phyloP scores from a whole-genome alignment of 2,113 vertebrate genomes.

The Catharus minimus region DNA sequence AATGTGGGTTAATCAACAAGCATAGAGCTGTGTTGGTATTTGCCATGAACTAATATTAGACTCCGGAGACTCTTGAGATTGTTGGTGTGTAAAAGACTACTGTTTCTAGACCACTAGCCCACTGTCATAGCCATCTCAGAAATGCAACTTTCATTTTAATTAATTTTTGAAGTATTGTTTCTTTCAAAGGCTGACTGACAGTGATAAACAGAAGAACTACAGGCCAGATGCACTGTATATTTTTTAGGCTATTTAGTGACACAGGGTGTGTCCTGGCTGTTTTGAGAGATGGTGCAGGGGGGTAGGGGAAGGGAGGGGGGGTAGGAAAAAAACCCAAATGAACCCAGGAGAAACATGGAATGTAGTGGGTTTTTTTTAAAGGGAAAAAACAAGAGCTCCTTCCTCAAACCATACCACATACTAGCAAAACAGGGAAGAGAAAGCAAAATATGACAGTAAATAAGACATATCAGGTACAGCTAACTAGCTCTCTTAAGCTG shows the following conservation, averaged over 20 bases:
- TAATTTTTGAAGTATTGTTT: background rate
- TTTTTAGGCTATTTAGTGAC: background rate
- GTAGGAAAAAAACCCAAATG: fast-evolving
- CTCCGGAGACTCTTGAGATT: background rate
- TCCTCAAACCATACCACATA: background rate
- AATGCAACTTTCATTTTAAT: background rate
- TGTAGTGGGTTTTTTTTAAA: background rate
- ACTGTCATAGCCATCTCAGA: background rate
- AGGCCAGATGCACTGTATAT: background rate
- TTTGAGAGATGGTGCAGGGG: background rate
- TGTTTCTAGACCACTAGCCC: background rate
- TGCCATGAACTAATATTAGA: background rate
- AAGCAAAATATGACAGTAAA: background rate
- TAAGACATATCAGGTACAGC: background rate
- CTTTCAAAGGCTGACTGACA: background rate
- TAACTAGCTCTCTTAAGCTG: background rate
- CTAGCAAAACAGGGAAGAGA: background rate
- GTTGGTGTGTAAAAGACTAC: background rate
- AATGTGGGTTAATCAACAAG: background rate
- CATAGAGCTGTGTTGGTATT: background rate
- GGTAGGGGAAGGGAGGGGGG: background rate
- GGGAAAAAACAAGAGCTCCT: background rate
- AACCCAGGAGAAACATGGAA: background rate
- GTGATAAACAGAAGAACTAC: background rate
- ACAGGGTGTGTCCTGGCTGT: background rate